Evolutionary conservation across 2,113 vertebrate species (phyloP).

Genomic region (Festucalex cinctus): DNA sequence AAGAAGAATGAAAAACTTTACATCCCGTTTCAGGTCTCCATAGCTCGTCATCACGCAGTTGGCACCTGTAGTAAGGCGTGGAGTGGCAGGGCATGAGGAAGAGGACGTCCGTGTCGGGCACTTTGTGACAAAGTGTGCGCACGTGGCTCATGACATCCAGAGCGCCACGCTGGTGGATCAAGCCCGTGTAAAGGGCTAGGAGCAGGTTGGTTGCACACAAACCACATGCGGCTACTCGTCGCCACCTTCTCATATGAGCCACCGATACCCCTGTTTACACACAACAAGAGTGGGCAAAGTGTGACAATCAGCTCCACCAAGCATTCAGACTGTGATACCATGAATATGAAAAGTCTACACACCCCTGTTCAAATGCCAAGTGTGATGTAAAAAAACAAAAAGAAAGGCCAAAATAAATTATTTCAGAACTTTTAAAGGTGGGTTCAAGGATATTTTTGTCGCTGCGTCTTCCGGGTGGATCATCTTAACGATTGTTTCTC

Average conservation of each 20-base stretch:
- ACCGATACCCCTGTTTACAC: slow-evolving; percentile 79
- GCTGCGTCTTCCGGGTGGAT: too few species aligned
- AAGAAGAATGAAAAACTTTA: background rate
- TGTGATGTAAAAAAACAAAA: too few species aligned
- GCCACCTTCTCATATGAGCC: slow-evolving; percentile 77
- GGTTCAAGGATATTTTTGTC: too few species aligned
- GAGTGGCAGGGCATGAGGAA: slow-evolving; percentile 97
- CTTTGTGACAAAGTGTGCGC: slow-evolving; percentile 72
- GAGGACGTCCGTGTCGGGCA: slow-evolving; percentile 69
- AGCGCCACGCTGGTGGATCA: slow-evolving; percentile 91
- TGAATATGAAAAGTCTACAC: too few species aligned
- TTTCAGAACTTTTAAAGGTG: too few species aligned
- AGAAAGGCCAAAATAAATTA: too few species aligned
- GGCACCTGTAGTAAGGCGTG: slow-evolving; percentile 92
- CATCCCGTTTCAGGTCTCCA: background rate
- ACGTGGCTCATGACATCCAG: slow-evolving; percentile 87
- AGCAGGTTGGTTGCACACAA: slow-evolving; percentile 78
- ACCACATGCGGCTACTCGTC: slow-evolving; percentile 65
- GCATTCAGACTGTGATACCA: too few species aligned
- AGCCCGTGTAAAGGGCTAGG: slow-evolving; percentile 84
- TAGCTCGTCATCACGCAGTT: background rate
- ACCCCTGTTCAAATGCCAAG: too few species aligned
- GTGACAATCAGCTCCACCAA: too few species aligned
- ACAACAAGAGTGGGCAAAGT: background rate
- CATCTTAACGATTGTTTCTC: too few species aligned